phyloP scores from a whole-genome alignment of 2,888 invertebrate species.

The Tiliacea aurago region DNA sequence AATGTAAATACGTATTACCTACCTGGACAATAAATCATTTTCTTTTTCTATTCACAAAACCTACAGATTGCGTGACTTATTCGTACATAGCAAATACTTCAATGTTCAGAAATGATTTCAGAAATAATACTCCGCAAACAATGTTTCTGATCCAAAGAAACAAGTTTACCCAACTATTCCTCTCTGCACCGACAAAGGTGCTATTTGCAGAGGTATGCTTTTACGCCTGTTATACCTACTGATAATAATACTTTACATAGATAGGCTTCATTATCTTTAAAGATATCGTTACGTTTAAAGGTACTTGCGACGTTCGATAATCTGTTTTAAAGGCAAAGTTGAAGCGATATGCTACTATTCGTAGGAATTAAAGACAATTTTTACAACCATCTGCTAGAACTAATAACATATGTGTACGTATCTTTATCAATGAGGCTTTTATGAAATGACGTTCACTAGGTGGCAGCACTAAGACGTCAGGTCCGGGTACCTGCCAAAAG shows the following conservation, averaged over 20 bases:
- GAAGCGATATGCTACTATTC: not conserved
- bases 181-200: conserved; percentile 60
- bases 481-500: too few relatives aligned
- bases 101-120: conserved; percentile 7
- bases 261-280: conserved; percentile 31
- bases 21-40: too few relatives aligned
- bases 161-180: conserved; percentile 67
- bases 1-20: too few relatives aligned
- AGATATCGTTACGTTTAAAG: conserved; percentile 24
- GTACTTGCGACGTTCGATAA: conserved; percentile 5
- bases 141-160: conserved; percentile 62
- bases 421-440: not conserved
- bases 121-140: conserved; percentile 62
- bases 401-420: too few relatives aligned
- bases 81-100: too few relatives aligned
- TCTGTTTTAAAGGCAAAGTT: conserved; percentile 4
- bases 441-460: too few relatives aligned
- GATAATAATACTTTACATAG: conserved; percentile 29
- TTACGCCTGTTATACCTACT: conserved; percentile 55
- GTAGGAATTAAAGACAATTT: not conserved
- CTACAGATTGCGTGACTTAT: too few relatives aligned
- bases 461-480: too few relatives aligned
- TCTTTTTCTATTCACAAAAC: too few relatives aligned
- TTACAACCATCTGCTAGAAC: not conserved
- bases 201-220: conserved; percentile 57